Conservation (phyloP, 2,797 vertebrate genomes). For the Trematomus bernacchii region DNA sequence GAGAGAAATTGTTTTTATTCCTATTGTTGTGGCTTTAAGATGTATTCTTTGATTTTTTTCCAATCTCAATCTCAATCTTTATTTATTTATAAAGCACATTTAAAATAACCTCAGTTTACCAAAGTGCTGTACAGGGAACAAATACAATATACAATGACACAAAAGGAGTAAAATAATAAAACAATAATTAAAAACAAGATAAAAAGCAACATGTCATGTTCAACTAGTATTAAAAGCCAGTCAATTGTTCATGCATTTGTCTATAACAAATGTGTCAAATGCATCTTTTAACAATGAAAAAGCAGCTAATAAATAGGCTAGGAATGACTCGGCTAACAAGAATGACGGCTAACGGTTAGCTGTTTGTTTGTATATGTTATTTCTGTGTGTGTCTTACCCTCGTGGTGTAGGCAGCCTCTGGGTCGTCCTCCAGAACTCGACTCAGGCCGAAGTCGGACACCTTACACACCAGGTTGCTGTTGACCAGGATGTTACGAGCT, state of each 20-base stretch:
- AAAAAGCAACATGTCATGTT: too few relatives aligned
- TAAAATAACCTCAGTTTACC: too few relatives aligned
- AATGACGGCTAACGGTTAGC: too few relatives aligned
- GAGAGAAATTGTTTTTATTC: background rate
- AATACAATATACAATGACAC: too few relatives aligned
- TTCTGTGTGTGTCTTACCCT: conserved; percentile 75
- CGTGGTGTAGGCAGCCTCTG: conserved; percentile 84
- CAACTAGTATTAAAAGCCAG: too few relatives aligned
- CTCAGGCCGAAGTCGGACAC: conserved; percentile 96
- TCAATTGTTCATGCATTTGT: conserved; percentile 10
- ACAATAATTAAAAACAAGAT: too few relatives aligned
- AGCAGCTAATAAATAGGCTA: conserved; percentile 20
- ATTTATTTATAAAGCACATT: too few relatives aligned
- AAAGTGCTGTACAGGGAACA: too few relatives aligned
- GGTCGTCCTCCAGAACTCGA: conserved; percentile 81
- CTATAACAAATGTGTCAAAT: background rate
- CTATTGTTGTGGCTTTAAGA: background rate
- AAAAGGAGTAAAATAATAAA: too few relatives aligned
- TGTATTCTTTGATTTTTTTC: background rate
- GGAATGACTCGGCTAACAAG: conserved; percentile 1
- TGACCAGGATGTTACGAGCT: conserved; percentile 96
- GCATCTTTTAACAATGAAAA: background rate
- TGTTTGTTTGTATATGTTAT: conserved; percentile 2
- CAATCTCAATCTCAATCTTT: too few relatives aligned
- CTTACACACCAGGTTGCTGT: conserved; percentile 97